Evolutionary conservation across 2,113 vertebrate species (phyloP), one percentile per base, ranked within the genome.

Genomic region (Larimichthys polyactis): DNA sequence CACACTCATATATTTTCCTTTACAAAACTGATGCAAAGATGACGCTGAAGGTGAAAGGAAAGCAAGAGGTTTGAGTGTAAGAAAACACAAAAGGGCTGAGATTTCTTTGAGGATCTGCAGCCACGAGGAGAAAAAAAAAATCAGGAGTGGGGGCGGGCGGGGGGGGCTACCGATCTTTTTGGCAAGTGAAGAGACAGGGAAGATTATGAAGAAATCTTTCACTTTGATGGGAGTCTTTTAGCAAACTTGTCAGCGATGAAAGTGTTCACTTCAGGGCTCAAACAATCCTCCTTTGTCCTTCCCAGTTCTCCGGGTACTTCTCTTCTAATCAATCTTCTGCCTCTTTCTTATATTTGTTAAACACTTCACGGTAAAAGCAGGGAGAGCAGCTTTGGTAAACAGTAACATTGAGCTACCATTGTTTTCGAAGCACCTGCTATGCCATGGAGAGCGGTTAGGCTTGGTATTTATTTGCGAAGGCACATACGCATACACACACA

Each of bases 401-500:
- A 90, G 76, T 83, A 82, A 84, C 67, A 40, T 85, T 86, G 80
- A 68, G 84, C 78, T 73, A 68, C 81, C 55, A 83, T 92, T 90
- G 86, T 91, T 92, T 84, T 83, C 75, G 79, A 91, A 90, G 86
- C 94, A 94, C 94, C 94, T 93, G 93, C 88, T 91, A 71, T 89
- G 88, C 89, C 87, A 88, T 78, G 81, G 83, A 87, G 69, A 32
- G 85, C 27, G 83, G 89, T 87, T 86, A 87, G 69, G 58, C 71
- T 87, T 76, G 83, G 87, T 90, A 91, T 93, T 92, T 92, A 87
- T 91, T 92, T 90, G 78, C 55, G 52, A 78, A 83, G 55, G 52
- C 73, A 67, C 64, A 71, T 54, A 44, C 54, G 52, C 73, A 67
- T 49, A 71, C 69, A 44, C 52, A 58, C 58, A 48, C 59, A 24